Evolutionary conservation across 2,888 invertebrate genomes (phyloP).

Genomic region (Apamea crenata): DNA sequence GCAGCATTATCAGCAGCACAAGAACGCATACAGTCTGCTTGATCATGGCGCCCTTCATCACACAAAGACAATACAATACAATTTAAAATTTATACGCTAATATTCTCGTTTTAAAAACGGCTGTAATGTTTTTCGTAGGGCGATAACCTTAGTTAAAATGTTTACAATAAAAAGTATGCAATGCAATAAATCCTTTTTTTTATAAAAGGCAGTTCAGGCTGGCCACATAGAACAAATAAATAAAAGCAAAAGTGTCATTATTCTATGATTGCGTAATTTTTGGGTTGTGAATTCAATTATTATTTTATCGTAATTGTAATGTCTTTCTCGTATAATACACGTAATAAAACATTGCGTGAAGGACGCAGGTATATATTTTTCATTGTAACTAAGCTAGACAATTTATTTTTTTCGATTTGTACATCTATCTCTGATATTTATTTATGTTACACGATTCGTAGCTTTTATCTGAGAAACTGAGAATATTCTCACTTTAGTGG

Average conservation of each 20-base stretch:
- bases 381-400: neutral
- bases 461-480: neutral
- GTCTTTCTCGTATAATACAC: constrained; percentile 67
- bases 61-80: neutral
- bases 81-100: neutral
- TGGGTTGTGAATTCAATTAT: constrained; percentile 2
- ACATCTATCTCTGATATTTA: neutral
- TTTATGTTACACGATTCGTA: neutral
- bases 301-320: constrained; percentile 39
- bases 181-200: constrained; percentile 27
- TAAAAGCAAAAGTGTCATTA: constrained; percentile 28
- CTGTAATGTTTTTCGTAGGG: neutral
- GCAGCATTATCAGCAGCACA: neutral
- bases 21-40: neutral
- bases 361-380: constrained; percentile 44
- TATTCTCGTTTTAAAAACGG: neutral
- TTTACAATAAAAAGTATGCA: neutral
- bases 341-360: constrained; percentile 55
- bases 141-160: neutral
- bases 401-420: neutral
- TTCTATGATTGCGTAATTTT: constrained; percentile 17
- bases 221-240: constrained; percentile 27
- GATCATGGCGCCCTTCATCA: neutral
- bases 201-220: constrained; percentile 5
- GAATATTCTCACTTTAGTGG: neutral